phyloP scores from a whole-genome alignment of 2,888 invertebrate species.

The Priocnemis perturbator region DNA sequence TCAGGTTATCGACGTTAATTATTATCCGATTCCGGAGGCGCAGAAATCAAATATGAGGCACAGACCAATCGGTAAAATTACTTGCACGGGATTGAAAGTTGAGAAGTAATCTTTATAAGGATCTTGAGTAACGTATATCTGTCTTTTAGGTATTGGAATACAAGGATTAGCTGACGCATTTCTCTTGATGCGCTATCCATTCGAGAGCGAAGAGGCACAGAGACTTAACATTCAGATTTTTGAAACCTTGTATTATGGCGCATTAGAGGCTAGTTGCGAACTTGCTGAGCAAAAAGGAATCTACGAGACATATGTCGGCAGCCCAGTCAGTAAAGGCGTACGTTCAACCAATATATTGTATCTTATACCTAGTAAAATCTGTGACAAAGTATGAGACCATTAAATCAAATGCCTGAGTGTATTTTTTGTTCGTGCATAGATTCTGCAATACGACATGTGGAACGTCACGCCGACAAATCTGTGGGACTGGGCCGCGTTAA shows the following conservation, averaged over 20 bases:
- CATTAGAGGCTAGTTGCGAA: conserved; percentile 96
- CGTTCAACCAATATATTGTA: conserved; percentile 50
- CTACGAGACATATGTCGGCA: conserved; percentile 94
- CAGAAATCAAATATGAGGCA: conserved; percentile 90
- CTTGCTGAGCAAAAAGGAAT: conserved; percentile 89
- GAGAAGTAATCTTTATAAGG: background rate
- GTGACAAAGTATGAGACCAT: conserved; percentile 6
- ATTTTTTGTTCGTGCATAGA: background rate
- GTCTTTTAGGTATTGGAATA: conserved; percentile 86
- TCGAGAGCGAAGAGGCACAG: conserved; percentile 91
- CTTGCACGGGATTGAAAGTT: conserved; percentile 2
- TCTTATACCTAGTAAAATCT: conserved; percentile 1
- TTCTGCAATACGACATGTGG: conserved; percentile 98
- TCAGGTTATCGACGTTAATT: conserved; percentile 97
- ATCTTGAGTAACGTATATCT: too few species aligned
- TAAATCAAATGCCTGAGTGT: background rate
- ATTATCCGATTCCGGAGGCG: conserved; percentile 95
- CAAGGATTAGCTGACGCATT: conserved; percentile 99
- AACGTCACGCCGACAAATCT: conserved; percentile 88
- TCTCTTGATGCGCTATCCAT: conserved; percentile 93
- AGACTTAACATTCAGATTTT: conserved; percentile 96
- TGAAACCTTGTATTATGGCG: conserved; percentile 98
- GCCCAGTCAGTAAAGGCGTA: conserved; percentile 94
- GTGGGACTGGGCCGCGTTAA: conserved; percentile 92
- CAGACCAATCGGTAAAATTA: conserved; percentile 82